Percentiles rank a stretch among this genome's conserved stretches.
Conservation (phyloP, 1,140 invertebrate species). For the Chlorops oryzae region DNA sequence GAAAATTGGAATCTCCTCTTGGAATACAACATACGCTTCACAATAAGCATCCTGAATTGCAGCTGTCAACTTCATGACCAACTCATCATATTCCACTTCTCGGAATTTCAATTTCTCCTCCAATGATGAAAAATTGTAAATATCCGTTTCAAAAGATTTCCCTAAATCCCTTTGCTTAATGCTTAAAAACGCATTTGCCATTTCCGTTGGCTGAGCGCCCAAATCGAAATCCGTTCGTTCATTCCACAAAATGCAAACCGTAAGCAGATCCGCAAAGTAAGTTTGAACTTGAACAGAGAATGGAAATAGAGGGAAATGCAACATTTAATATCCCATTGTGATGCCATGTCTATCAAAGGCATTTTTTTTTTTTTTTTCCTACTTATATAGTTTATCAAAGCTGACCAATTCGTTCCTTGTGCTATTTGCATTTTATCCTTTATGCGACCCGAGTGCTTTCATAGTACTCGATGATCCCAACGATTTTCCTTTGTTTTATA, state of each 20-base stretch:
- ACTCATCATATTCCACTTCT: slow-evolving; percentile 17
- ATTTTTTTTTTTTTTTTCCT: too few relatives aligned
- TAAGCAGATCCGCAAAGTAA: slow-evolving; percentile 17
- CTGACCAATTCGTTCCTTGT: too few relatives aligned
- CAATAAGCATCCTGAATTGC: slow-evolving; percentile 30
- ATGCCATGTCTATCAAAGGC: too few relatives aligned
- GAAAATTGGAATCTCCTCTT: slow-evolving; percentile 29
- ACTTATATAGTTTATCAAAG: slow-evolving; percentile 32
- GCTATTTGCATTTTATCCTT: too few relatives aligned
- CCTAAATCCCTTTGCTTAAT: slow-evolving; percentile 17
- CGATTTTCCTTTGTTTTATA: too few relatives aligned
- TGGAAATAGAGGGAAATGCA: neutral
- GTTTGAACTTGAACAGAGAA: slow-evolving; percentile 22
- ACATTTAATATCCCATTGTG: neutral
- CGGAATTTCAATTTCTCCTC: slow-evolving; percentile 11
- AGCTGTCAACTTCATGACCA: slow-evolving; percentile 20
- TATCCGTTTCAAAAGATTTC: neutral
- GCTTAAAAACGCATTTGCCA: slow-evolving; percentile 12
- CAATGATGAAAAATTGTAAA: slow-evolving; percentile 18
- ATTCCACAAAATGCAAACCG: slow-evolving; percentile 31
- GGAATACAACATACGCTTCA: slow-evolving; percentile 30
- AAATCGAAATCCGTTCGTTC: slow-evolving; percentile 12
- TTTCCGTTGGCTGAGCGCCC: neutral
- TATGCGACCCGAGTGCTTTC: too few relatives aligned
- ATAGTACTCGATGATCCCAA: too few relatives aligned